Evolutionary conservation across 92 coral and sea anemone genomes (phyloP), one percentile per base, ranked within the genome.

Genomic region (Porites divaricata): DNA sequence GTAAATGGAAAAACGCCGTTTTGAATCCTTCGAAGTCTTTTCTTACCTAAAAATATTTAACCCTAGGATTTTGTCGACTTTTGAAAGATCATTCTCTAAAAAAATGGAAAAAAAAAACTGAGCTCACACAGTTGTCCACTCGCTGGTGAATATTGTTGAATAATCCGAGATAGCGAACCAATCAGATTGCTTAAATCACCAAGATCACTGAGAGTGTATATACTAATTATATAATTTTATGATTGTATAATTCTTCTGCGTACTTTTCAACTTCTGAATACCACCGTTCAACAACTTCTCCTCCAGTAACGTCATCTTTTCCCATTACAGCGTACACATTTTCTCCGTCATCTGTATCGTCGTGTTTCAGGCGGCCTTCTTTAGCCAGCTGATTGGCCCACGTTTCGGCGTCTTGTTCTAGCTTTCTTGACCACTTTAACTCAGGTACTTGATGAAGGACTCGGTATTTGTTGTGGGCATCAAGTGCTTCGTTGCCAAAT

Each of bases 371-470:
- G 5, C 95, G 81, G 23, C 92, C 95, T 23, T 88, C 92, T 23
- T 83, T 81, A 4, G 98, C 98, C 63, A 96, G 93, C 49, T 79
- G 88, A 78, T 91, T 92, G 62, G 98, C 98, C 98, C 98, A 96
- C 75, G 77, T 90, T 76, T 94, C 93, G 22, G 98, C 98, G 24
- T 94, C 98, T 48, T 91, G 84, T 11, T 95, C 98, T 56, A 96
- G 83, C 51, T 88, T 79, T 65, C 91, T 75, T 64, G 90, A 92
- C 98, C 96, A 94, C 19, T 85, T 86, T 62, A 96, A 79, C 66
- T 91, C 92, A 10, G 91, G 76, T 51, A 91, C 95, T 58, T 93
- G 93, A 86, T 96, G 98, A 14, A 89, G 81, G 17, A 92, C 76
- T 12, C 98, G 95, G 86, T 94, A 91, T 53, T 67, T 75, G 87